These are phyloP conservation scores for Notodonta ziczac DNA, from an alignment of 2,888 invertebrate species.

Conservation along the genomic window DNA sequence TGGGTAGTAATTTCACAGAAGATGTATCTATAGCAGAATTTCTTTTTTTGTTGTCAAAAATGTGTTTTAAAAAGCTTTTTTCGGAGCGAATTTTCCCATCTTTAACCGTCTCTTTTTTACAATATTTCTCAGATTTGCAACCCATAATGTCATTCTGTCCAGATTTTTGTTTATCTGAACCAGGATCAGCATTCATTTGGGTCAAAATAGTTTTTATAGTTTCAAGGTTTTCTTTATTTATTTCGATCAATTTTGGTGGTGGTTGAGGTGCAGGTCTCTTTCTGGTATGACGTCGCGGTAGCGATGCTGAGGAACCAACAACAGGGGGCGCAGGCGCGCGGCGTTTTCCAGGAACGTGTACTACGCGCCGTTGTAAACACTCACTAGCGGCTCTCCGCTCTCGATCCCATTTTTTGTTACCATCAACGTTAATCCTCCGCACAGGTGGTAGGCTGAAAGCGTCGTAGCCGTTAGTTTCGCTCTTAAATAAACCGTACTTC, in stretches of 20 bases:
- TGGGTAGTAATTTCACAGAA: slow-evolving; percentile 86
- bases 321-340: slow-evolving; percentile 88
- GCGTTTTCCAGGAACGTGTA: slow-evolving; percentile 90
- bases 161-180: slow-evolving; percentile 23
- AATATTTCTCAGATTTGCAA: slow-evolving; percentile 59
- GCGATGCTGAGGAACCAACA: slow-evolving; percentile 60
- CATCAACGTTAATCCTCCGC: slow-evolving; percentile 40
- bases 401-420: slow-evolving; percentile 50
- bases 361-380: slow-evolving; percentile 84
- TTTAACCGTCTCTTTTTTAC: slow-evolving; percentile 56
- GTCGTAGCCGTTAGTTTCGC: slow-evolving; percentile 62
- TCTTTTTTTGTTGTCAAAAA: slow-evolving; percentile 75
- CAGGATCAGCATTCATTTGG: slow-evolving; percentile 50
- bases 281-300: slow-evolving; percentile 49
- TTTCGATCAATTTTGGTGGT: slow-evolving; percentile 53
- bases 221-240: slow-evolving; percentile 45
- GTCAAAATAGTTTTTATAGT: slow-evolving; percentile 13
- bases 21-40: slow-evolving; percentile 63
- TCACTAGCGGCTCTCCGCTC: slow-evolving; percentile 86
- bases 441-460: slow-evolving; percentile 66
- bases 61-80: slow-evolving; percentile 81
- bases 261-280: slow-evolving; percentile 85
- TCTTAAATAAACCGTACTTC: slow-evolving; percentile 84
- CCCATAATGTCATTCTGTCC: slow-evolving; percentile 35
- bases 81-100: slow-evolving; percentile 73